phyloP scores from a whole-genome alignment of 2,888 invertebrate species.

The Ormyrus thymus region DNA sequence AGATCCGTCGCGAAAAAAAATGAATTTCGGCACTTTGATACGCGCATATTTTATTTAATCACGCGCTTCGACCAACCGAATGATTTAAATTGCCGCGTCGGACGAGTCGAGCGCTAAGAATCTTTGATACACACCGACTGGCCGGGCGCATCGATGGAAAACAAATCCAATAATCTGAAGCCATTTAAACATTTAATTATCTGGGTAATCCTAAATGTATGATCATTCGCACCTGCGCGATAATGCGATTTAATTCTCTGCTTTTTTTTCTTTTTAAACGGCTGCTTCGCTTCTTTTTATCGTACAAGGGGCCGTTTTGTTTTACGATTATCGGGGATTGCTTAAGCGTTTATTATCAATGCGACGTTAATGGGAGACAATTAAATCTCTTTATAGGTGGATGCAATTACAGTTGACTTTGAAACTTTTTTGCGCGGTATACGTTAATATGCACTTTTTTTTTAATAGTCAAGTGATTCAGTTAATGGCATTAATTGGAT shows the following conservation, averaged over 20 bases:
- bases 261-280: background rate
- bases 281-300: background rate
- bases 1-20: too few species aligned
- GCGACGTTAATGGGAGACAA: too few species aligned
- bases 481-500: too few species aligned
- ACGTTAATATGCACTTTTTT: too few species aligned
- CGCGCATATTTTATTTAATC: conserved; percentile 12
- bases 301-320: conserved; percentile 13
- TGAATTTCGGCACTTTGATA: too few species aligned
- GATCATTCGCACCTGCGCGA: conserved; percentile 22
- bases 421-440: too few species aligned
- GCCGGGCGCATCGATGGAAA: background rate
- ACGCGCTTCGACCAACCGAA: background rate
- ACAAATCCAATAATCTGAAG: conserved; percentile 40
- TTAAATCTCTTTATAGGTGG: too few species aligned
- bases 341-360: conserved; percentile 7
- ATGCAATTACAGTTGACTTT: too few species aligned
- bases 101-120: background rate
- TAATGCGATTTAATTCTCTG: conserved; percentile 23
- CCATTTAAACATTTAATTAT: conserved; percentile 37
- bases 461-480: too few species aligned
- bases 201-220: conserved; percentile 34
- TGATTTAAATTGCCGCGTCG: background rate
- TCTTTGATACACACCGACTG: background rate
- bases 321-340: conserved; percentile 13